Base-by-base conservation (phyloP, 2,797 vertebrate genomes). In the Myripristis murdjan region DNA sequence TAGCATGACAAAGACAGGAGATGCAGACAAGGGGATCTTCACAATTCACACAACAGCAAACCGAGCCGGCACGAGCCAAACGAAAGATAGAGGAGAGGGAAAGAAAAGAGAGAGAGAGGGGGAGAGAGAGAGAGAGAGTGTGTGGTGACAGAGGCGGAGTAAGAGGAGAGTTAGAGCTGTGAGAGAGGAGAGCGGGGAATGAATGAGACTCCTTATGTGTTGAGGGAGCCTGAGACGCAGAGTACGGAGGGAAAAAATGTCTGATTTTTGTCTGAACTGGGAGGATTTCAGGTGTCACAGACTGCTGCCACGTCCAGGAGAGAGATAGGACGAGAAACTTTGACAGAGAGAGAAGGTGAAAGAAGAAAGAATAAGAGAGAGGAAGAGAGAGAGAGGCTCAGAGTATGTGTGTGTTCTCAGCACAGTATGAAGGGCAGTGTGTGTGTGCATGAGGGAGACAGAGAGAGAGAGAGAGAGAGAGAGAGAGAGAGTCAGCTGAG, bases 1-100 rank as follows among this genome's bases (percentile, higher is more conserved):
- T 87, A 91, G 88, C 72, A 53, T 69, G 77, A 78, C 64, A 70
- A 69, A 77, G 84, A 63, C 79, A 73, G 71, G 57, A 80, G 59
- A 43, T 1, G 64, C 59, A 39, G n/a, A 23, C 7, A 66, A 24
- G 18, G 14, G 39, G n/a, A 44, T 41, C 28, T 11, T 59, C 59
- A 31, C 48, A 20, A 26, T 20, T 6, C 3, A 70, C 73, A 75
- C 74, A 61, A 70, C 33, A 67, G 79, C 70, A 77, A 78, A 64
- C 22, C 18, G 73, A 76, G 75, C 62, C 24, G 66, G 63, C 37
- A 33, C 1, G 9, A 74, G 70, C n/a, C 0, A 41, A 54, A 64
- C 51, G 56, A 52, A 69, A 71, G 65, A 73, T 39, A 60, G 73
- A 82, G 1, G 43, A 73, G 72, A 60, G 28, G n/a, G n/a, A n/a